A percentile compares a stretch with the other conserved stretches of the same genome.
These are phyloP conservation scores for Sitta europaea DNA, from an alignment of 2,113 vertebrate species.

Conservation along the genomic window DNA sequence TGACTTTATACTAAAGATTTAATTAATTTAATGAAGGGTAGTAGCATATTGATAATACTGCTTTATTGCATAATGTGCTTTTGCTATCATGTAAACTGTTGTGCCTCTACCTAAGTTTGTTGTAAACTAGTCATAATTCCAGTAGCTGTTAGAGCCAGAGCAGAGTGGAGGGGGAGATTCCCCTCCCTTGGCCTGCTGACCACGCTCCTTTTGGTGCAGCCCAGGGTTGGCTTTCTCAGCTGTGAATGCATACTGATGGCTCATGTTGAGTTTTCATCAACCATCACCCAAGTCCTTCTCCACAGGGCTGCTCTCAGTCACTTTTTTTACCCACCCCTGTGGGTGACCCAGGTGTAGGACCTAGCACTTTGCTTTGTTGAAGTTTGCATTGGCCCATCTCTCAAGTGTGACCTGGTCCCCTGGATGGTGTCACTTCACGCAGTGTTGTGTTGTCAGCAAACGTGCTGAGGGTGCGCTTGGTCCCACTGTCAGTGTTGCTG, in stretches of 20 bases:
- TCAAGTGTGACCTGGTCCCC: fast-evolving
- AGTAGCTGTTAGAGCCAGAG: neutral
- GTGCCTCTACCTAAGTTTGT: neutral
- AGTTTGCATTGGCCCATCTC: neutral
- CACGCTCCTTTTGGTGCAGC: neutral
- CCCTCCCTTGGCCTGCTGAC: neutral
- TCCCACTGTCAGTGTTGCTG: neutral
- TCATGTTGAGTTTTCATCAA: neutral
- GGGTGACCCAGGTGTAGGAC: no score
- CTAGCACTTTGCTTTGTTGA: neutral
- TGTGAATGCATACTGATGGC: no score
- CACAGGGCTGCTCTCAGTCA: neutral
- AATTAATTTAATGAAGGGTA: slow-evolving; percentile 34
- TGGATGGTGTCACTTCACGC: neutral
- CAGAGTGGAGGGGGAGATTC: neutral
- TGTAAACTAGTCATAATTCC: neutral
- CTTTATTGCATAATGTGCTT: neutral
- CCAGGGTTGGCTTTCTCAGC: neutral
- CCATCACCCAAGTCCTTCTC: neutral
- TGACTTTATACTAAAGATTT: slow-evolving; percentile 22
- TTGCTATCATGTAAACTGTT: neutral
- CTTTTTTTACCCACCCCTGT: neutral
- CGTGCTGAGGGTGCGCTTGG: fast-evolving
- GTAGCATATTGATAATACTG: neutral
- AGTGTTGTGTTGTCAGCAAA: fast-evolving